phyloP scores from a whole-genome alignment of 1,140 invertebrate genomes.

The Lasioglossum baleicum region DNA sequence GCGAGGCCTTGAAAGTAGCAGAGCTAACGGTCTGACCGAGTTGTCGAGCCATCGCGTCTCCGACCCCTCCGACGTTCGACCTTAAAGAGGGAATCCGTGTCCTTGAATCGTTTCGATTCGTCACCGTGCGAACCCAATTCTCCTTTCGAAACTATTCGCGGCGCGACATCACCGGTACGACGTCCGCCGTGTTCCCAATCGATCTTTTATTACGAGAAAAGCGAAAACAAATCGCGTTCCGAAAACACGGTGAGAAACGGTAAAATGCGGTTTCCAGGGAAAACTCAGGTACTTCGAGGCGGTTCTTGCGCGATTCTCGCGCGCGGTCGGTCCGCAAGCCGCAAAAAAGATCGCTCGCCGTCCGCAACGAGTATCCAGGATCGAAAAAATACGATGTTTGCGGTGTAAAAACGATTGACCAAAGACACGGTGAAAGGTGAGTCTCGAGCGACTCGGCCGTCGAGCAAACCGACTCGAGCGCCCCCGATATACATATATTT shows the following conservation, averaged over 20 bases:
- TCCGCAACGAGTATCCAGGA: slow-evolving; percentile 35
- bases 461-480: slow-evolving; percentile 14
- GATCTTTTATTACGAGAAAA: background rate
- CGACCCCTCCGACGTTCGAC: slow-evolving; percentile 55
- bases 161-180: background rate
- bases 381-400: slow-evolving; percentile 37
- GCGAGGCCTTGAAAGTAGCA: slow-evolving; percentile 47
- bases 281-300: background rate
- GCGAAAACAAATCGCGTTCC: background rate
- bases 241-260: too few species aligned
- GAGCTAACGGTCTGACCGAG: slow-evolving; percentile 72
- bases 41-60: slow-evolving; percentile 58
- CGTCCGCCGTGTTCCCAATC: too few species aligned
- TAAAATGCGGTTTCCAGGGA: too few species aligned
- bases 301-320: background rate
- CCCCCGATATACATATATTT: slow-evolving; percentile 50
- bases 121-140: slow-evolving; percentile 41
- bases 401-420: slow-evolving; percentile 46
- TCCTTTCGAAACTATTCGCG: slow-evolving; percentile 18
- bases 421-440: slow-evolving; percentile 66
- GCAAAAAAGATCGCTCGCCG: slow-evolving; percentile 28
- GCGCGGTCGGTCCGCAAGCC: background rate
- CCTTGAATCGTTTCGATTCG: slow-evolving; percentile 67
- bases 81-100: slow-evolving; percentile 62
- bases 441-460: slow-evolving; percentile 28